Base-by-base conservation (phyloP, 2,797 vertebrate species). In the Odontamblyopus lacepedii region DNA sequence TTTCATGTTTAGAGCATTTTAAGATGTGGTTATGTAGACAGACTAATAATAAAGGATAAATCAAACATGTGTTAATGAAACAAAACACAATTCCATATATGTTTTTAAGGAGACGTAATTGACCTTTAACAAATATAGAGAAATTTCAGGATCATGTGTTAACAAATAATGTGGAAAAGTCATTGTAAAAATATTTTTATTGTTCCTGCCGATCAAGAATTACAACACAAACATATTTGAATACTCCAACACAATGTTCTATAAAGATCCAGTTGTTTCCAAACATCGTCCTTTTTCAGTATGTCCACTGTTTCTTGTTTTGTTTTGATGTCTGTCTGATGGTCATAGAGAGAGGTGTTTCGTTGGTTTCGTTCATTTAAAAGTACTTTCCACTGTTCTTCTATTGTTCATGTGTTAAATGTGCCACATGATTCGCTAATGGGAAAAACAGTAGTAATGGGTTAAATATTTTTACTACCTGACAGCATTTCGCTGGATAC, bases 111-210 rank as follows among this genome's bases (percentile, higher is more conserved):
- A 23, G 23, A 23, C 23, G 23, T 23, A 23, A 23, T 23, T 23
- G 23, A 23, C 0, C 23, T 51, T 55, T n/a, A 55, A 55, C 19
- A 55, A 23, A 23, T 6, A 55, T 8, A 5, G 8, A 23, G 44
- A 18, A n/a, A 19, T 18, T 19, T 53, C 6, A 53, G 51, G 5
- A 4, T 51, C 18, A 51, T 8, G 35, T 9, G 35, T 18, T 51
- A 23, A 13, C 19, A 41, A 63, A 41, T 63, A 41, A 41, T n/a
- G 11, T 26, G 12, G 4, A 30, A 6, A 16, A 32, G 59, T 61
- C 8, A 26, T 65, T 48, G 41, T 29, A 65, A 65, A 65, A 65
- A 65, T 48, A 65, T 38, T 65, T 66, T 66, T 66, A 66, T 66
- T 65, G 41, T 66, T 66, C 44, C 41, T 66, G 64, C 64, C 15